Conservation (phyloP, 2,888 invertebrate species). For the Hypsopygia costalis region DNA sequence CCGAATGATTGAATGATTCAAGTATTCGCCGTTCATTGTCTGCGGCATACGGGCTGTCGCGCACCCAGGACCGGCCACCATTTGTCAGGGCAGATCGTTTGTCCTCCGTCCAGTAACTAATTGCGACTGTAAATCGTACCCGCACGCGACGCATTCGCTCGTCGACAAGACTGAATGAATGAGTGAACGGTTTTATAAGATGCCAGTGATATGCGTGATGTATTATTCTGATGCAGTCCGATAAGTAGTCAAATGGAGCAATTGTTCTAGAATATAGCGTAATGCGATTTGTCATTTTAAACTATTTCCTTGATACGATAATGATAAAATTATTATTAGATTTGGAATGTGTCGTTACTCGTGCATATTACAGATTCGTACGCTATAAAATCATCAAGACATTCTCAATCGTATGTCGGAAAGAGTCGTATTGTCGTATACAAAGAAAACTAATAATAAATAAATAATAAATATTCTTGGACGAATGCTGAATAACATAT, state of each 20-base stretch:
- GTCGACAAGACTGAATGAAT: slow-evolving; percentile 24
- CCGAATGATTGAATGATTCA: slow-evolving; percentile 51
- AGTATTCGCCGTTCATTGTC: slow-evolving; percentile 54
- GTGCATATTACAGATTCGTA: too few relatives aligned
- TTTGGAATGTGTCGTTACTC: too few relatives aligned
- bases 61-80: slow-evolving; percentile 41
- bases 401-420: too few relatives aligned
- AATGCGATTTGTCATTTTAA: background rate
- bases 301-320: background rate
- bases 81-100: slow-evolving; percentile 64
- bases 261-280: background rate
- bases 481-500: too few relatives aligned
- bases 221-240: slow-evolving; percentile 4
- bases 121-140: slow-evolving; percentile 68
- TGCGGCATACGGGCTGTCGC: slow-evolving; percentile 46
- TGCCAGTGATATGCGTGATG: slow-evolving; percentile 8
- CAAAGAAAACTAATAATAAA: too few relatives aligned
- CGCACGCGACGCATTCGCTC: slow-evolving; percentile 41
- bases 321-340: background rate
- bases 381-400: too few relatives aligned
- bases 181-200: slow-evolving; percentile 20
- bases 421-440: too few relatives aligned
- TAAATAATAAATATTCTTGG: too few relatives aligned
- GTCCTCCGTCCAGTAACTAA: slow-evolving; percentile 70
- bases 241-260: background rate